Evolutionary conservation across 2,113 vertebrate genomes (phyloP).

Genomic region (Entelurus aequoreus): DNA sequence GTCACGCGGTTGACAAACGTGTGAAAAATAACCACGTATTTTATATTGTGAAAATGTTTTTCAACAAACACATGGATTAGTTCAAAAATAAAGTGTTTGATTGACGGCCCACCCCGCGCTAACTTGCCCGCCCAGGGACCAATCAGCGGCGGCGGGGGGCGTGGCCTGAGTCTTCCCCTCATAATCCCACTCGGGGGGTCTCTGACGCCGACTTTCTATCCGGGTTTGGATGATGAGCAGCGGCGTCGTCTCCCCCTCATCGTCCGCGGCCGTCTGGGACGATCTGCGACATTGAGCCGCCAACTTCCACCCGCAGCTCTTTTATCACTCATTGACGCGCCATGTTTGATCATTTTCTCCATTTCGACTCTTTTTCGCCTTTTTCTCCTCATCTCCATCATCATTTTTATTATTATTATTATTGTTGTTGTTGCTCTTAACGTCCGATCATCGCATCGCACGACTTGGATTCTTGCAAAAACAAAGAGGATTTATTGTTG

Average conservation of each 20-base stretch:
- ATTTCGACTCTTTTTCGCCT: conserved; percentile 30
- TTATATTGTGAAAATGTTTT: no score
- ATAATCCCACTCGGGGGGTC: conserved; percentile 56
- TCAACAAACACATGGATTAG: no score
- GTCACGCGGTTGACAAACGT: no score
- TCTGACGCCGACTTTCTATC: conserved; percentile 66
- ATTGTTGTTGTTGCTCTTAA: conserved; percentile 18
- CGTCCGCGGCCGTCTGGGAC: conserved; percentile 33
- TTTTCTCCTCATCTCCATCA: not conserved
- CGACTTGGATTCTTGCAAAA: conserved; percentile 50
- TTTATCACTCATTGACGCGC: conserved; percentile 48
- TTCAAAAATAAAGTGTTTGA: conserved; percentile 34
- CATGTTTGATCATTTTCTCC: conserved; percentile 27
- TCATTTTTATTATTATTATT: conserved; percentile 49
- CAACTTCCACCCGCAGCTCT: conserved; percentile 62
- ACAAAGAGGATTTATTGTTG: conserved; percentile 63
- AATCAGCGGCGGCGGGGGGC: conserved; percentile 62
- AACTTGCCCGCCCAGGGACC: conserved; percentile 44
- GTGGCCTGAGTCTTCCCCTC: conserved; percentile 58
- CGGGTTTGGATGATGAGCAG: conserved; percentile 49
- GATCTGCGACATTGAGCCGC: conserved; percentile 47
- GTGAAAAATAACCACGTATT: no score
- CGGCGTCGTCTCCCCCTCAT: conserved; percentile 24
- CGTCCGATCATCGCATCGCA: conserved; percentile 41
- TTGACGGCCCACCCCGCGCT: conserved; percentile 52